Conservation (phyloP, 2,113 vertebrate species). For the Lepisosteus oculatus region DNA sequence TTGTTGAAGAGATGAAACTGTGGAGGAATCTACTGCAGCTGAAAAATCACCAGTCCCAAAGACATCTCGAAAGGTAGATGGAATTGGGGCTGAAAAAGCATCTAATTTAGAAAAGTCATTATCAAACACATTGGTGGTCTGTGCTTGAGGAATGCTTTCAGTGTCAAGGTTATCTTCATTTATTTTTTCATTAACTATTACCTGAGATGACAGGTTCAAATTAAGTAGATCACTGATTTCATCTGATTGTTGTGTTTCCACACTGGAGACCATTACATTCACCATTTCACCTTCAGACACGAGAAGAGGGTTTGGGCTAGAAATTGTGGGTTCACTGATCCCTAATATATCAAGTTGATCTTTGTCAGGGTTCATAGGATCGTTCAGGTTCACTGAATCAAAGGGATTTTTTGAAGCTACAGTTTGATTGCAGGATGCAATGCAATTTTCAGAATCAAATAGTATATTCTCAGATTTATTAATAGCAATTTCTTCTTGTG, state of each 20-base stretch:
- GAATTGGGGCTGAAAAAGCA: constrained; percentile 11
- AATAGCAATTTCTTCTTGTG: constrained; percentile 8
- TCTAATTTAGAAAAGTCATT: constrained; percentile 13
- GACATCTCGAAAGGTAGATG: constrained; percentile 29
- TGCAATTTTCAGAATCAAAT: constrained; percentile 2
- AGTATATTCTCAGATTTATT: neutral
- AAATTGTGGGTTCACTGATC: constrained; percentile 4
- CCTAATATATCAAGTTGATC: constrained; percentile 14
- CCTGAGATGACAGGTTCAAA: neutral
- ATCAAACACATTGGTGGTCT: constrained; percentile 5
- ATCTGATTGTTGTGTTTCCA: neutral
- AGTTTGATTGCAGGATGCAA: neutral
- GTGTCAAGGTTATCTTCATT: constrained; percentile 42
- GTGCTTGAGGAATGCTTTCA: neutral
- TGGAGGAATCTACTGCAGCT: constrained; percentile 16
- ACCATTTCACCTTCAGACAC: constrained; percentile 16
- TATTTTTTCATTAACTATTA: constrained; percentile 2
- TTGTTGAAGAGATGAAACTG: constrained; percentile 1
- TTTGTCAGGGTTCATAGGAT: neutral
- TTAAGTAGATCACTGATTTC: constrained; percentile 21
- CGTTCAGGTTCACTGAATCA: constrained; percentile 15
- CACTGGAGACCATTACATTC: constrained; percentile 4
- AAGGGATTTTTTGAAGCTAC: constrained; percentile 15
- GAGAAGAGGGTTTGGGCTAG: constrained; percentile 8
- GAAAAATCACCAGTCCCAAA: constrained; percentile 34